Evolutionary conservation across 2,797 vertebrate species (phyloP).

Genomic region (Pangasius sanitwongsei): DNA sequence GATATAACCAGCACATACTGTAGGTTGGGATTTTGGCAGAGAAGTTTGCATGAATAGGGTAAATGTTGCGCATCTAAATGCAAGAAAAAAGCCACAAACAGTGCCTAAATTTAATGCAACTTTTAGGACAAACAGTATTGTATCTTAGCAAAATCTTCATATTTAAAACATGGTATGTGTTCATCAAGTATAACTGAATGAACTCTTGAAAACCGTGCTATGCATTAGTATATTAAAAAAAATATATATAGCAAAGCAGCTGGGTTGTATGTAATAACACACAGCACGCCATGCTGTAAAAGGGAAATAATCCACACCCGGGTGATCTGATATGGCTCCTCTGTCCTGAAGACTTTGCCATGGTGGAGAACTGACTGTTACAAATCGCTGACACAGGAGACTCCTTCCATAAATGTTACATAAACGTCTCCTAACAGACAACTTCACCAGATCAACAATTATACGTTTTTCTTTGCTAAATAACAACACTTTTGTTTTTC

Average conservation of each 20-base stretch:
- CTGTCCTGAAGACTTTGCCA: background rate
- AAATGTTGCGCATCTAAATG: background rate
- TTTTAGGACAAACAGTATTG: background rate
- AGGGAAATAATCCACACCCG: background rate
- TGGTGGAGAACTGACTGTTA: background rate
- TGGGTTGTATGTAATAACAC: background rate
- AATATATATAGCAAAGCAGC: background rate
- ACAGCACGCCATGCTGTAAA: background rate
- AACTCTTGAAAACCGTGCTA: background rate
- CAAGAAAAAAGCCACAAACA: background rate
- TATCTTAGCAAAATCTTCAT: background rate
- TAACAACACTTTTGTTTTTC: background rate
- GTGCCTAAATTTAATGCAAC: background rate
- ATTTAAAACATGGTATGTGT: background rate
- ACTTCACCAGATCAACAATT: background rate
- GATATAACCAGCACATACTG: slow-evolving; percentile 21
- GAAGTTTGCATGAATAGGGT: background rate
- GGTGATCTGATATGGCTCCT: background rate
- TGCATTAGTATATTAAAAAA: background rate
- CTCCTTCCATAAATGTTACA: background rate
- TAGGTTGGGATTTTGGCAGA: background rate
- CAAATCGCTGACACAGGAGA: background rate
- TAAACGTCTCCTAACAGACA: background rate
- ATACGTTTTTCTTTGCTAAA: background rate
- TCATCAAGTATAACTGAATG: background rate